phyloP scores from a whole-genome alignment of 2,888 invertebrate species.

The Electrophaes corylata region DNA sequence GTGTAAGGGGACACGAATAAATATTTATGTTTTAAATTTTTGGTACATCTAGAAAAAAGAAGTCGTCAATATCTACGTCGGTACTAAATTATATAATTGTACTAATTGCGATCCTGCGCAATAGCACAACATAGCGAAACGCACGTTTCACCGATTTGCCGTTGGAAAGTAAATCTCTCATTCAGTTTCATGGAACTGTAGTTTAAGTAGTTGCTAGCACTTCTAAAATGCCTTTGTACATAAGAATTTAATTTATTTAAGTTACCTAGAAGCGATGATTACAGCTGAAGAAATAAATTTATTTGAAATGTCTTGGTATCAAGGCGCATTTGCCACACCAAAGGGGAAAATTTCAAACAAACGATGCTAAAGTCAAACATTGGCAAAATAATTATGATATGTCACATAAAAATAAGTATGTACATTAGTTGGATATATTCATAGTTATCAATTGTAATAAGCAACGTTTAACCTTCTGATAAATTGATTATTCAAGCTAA shows the following conservation, averaged over 20 bases:
- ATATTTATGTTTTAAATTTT: too few relatives aligned
- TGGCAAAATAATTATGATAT: too few relatives aligned
- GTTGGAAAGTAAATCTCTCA: background rate
- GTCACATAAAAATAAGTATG: too few relatives aligned
- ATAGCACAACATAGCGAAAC: slow-evolving; percentile 3
- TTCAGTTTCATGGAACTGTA: background rate
- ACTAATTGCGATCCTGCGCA: slow-evolving; percentile 5
- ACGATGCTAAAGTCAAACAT: too few relatives aligned
- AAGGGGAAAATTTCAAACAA: too few relatives aligned
- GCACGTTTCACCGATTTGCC: background rate
- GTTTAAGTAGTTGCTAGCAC: slow-evolving; percentile 2
- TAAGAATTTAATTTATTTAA: slow-evolving; percentile 8
- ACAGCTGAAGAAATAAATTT: background rate
- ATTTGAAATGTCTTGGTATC: too few relatives aligned
- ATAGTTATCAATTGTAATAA: too few relatives aligned
- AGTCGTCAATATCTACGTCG: background rate
- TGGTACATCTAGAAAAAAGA: too few relatives aligned
- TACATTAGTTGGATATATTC: too few relatives aligned
- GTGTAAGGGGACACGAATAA: too few relatives aligned
- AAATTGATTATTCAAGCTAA: background rate
- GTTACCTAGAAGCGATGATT: background rate
- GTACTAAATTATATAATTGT: background rate
- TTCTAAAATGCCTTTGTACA: slow-evolving; percentile 5
- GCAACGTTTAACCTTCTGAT: background rate
- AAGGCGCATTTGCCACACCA: too few relatives aligned